These are phyloP conservation scores for Idaea biselata DNA, from an alignment of 2,888 invertebrate species.

Conservation along the genomic window DNA sequence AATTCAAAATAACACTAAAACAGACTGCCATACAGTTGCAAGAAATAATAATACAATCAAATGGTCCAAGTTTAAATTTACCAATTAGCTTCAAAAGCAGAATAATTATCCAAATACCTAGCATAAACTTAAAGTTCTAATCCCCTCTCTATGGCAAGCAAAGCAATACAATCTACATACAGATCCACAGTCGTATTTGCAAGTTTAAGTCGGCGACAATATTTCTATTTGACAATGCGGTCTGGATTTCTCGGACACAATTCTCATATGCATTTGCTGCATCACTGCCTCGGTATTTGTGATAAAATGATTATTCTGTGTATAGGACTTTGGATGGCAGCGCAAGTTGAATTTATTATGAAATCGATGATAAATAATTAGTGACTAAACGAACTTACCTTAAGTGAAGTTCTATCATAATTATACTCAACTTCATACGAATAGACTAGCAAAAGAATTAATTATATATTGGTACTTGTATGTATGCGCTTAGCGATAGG, in stretches of 20 bases:
- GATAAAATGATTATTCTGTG: constrained; percentile 2
- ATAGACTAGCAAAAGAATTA: no score
- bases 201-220: neutral
- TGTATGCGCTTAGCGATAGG: no score
- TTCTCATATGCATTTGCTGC: neutral
- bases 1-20: no score
- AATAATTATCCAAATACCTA: neutral
- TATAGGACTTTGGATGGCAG: neutral
- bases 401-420: no score
- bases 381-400: no score
- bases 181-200: neutral
- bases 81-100: neutral
- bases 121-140: neutral
- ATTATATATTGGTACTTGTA: no score
- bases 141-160: neutral
- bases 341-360: no score
- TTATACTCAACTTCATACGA: no score
- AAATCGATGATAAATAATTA: no score
- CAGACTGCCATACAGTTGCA: neutral
- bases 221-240: neutral
- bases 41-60: neutral
- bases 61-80: neutral
- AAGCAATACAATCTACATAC: neutral
- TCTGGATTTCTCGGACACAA: neutral
- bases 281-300: constrained; percentile 4